Conservation (phyloP, 2,113 vertebrate genomes). For the Hipposideros armiger region DNA sequence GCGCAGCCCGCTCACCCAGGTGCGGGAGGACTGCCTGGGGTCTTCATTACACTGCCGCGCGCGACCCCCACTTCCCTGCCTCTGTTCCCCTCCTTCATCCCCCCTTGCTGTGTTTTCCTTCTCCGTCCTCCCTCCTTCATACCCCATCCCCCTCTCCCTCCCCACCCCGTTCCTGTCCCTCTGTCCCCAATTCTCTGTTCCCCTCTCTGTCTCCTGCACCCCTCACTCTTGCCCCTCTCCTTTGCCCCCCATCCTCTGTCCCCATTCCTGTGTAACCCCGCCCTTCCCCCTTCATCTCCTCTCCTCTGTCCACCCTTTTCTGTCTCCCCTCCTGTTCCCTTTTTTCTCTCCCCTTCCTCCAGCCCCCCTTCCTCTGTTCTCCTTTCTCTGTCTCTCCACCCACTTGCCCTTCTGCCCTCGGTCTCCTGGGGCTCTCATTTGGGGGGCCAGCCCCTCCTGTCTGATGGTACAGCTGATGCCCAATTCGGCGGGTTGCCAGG, state of each 20-base stretch:
- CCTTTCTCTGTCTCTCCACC: too few relatives aligned
- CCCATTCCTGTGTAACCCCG: background rate
- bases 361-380: background rate
- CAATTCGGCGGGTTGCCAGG: background rate
- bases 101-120: too few relatives aligned
- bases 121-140: too few relatives aligned
- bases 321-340: background rate
- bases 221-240: background rate
- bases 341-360: background rate
- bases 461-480: background rate
- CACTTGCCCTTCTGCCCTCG: too few relatives aligned
- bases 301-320: background rate
- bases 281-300: too few relatives aligned
- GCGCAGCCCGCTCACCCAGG: constrained; percentile 91
- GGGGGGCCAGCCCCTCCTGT: background rate
- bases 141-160: too few relatives aligned
- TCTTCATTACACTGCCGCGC: background rate
- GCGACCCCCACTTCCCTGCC: too few relatives aligned
- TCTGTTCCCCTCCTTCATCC: background rate
- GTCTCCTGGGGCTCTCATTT: background rate
- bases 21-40: constrained; percentile 26
- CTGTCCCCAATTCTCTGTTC: background rate
- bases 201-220: background rate
- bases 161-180: background rate
- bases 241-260: background rate